Conservation (phyloP, 2,113 vertebrate species). For the Salvator merianae region DNA sequence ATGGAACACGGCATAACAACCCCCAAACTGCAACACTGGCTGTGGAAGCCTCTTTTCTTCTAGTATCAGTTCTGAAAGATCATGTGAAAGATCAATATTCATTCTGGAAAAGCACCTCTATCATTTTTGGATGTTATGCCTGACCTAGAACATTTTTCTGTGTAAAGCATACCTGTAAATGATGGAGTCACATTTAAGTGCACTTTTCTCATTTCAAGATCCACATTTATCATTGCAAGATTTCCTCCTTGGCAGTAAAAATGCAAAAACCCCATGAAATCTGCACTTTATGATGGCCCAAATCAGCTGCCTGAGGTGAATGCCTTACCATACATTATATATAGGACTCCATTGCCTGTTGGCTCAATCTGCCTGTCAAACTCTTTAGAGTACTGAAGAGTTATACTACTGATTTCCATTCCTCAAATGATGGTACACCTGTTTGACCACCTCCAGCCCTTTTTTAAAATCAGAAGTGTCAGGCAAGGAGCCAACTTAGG, state of each 20-base stretch:
- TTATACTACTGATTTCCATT: not conserved
- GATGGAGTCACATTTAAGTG: not conserved
- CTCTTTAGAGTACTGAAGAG: not conserved
- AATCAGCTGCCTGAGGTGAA: too few relatives aligned
- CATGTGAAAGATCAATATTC: too few relatives aligned
- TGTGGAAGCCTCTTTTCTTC: too few relatives aligned
- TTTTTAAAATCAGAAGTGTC: too few relatives aligned
- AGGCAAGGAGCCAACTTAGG: not conserved
- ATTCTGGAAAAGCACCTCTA: not conserved
- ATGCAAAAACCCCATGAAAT: not conserved
- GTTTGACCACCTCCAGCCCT: not conserved
- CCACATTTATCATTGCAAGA: too few relatives aligned
- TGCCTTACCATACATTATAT: too few relatives aligned
- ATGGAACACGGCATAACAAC: too few relatives aligned
- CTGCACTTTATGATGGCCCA: too few relatives aligned
- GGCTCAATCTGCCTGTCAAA: too few relatives aligned
- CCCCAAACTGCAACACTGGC: too few relatives aligned
- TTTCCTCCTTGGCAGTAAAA: not conserved
- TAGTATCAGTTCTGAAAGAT: too few relatives aligned
- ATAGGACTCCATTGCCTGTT: too few relatives aligned
- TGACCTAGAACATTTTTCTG: not conserved
- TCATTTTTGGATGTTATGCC: not conserved
- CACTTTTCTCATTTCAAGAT: not conserved
- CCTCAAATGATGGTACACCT: not conserved
- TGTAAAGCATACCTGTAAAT: not conserved